Conservation (phyloP, 2,888 invertebrate genomes). For the Chironomus tentans region DNA sequence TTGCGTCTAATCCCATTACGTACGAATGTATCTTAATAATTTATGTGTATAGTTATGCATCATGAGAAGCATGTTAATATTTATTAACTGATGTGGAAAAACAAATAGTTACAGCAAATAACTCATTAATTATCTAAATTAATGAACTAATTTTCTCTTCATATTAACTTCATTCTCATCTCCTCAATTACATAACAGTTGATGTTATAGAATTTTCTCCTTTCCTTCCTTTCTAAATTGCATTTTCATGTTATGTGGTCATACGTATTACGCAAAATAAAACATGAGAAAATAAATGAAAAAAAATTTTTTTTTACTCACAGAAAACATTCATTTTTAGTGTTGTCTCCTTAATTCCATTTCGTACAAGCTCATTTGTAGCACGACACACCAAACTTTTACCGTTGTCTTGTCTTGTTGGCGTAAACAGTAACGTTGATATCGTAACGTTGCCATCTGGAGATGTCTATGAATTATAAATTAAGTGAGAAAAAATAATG, state of each 20-base stretch:
- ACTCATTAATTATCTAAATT: too few relatives aligned
- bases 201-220: neutral
- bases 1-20: too few relatives aligned
- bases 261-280: neutral
- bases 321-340: conserved; percentile 80
- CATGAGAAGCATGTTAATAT: too few relatives aligned
- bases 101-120: too few relatives aligned
- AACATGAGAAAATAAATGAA: neutral
- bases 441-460: conserved; percentile 72
- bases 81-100: too few relatives aligned
- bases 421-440: conserved; percentile 65
- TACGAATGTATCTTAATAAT: too few relatives aligned
- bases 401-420: conserved; percentile 68
- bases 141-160: too few relatives aligned
- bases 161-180: too few relatives aligned
- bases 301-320: conserved; percentile 48
- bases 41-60: too few relatives aligned
- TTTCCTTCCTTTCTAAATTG: neutral
- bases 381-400: conserved; percentile 72
- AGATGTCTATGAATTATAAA: conserved; percentile 52
- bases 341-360: conserved; percentile 64
- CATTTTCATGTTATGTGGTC: neutral
- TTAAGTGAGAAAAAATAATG: conserved; percentile 6
- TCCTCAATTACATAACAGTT: neutral
- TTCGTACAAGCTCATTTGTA: conserved; percentile 62